Percentiles rank a stretch among this genome's conserved stretches.
These are phyloP conservation scores for Caradrina kadenii DNA, from an alignment of 2,888 invertebrate genomes.

Conservation along the genomic window DNA sequence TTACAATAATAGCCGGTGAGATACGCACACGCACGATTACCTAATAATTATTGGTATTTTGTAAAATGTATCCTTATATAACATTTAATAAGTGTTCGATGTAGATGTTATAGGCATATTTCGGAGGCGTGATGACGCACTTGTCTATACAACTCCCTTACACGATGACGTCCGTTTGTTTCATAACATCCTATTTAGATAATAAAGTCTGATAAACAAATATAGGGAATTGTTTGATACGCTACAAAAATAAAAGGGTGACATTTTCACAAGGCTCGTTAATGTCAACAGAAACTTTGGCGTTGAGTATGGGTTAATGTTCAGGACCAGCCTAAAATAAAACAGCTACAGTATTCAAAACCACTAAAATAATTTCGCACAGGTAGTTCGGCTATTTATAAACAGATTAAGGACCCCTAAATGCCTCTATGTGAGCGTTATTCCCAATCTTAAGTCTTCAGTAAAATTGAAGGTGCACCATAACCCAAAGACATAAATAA, in stretches of 20 bases:
- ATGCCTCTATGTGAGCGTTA: background rate
- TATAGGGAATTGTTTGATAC: slow-evolving; percentile 68
- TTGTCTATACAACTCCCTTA: slow-evolving; percentile 70
- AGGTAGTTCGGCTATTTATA: background rate
- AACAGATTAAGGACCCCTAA: background rate
- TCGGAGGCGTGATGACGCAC: slow-evolving; percentile 80
- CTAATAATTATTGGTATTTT: slow-evolving; percentile 52
- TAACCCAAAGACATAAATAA: too few species aligned
- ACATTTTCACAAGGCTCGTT: slow-evolving; percentile 72
- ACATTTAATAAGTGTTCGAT: slow-evolving; percentile 52
- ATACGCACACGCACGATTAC: slow-evolving; percentile 46
- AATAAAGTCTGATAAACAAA: slow-evolving; percentile 79
- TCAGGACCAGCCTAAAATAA: slow-evolving; percentile 44
- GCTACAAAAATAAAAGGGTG: slow-evolving; percentile 72
- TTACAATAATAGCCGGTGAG: slow-evolving; percentile 23
- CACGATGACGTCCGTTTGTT: slow-evolving; percentile 77
- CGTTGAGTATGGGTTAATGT: slow-evolving; percentile 59
- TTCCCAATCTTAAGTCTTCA: background rate
- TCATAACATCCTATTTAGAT: slow-evolving; percentile 82
- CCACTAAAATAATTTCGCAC: background rate
- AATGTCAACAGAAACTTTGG: slow-evolving; percentile 60
- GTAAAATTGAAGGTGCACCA: background rate
- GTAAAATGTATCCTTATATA: slow-evolving; percentile 54
- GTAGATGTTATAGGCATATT: slow-evolving; percentile 67
- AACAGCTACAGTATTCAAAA: slow-evolving; percentile 26